These are phyloP conservation scores for Pseudanteris insignis DNA, from an alignment of 2,888 invertebrate genomes.

Conservation along the genomic window DNA sequence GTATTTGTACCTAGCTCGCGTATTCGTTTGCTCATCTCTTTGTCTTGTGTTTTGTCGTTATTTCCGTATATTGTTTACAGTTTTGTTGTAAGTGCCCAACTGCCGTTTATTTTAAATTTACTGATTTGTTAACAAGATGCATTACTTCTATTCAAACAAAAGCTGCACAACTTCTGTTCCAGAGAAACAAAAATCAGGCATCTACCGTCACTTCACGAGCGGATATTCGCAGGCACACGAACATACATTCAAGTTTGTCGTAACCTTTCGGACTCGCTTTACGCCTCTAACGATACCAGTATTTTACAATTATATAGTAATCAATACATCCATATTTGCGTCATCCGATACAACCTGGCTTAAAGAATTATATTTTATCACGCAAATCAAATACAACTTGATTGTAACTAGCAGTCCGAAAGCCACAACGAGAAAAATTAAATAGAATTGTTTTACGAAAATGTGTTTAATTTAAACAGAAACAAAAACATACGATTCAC, in stretches of 20 bases:
- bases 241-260: slow-evolving; percentile 28
- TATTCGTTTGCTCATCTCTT: slow-evolving; percentile 3
- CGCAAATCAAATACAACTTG: not conserved
- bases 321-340: not conserved
- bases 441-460: slow-evolving; percentile 7
- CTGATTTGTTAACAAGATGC: not conserved
- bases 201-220: slow-evolving; percentile 35
- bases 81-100: slow-evolving; percentile 5
- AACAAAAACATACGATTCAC: slow-evolving; percentile 15
- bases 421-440: slow-evolving; percentile 12
- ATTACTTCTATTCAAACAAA: slow-evolving; percentile 8
- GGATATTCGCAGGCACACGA: slow-evolving; percentile 36
- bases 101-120: slow-evolving; percentile 10
- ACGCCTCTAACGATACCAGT: slow-evolving; percentile 1
- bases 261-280: slow-evolving; percentile 33
- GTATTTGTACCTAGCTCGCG: slow-evolving; percentile 35
- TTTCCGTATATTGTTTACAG: not conserved
- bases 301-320: slow-evolving; percentile 18
- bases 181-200: slow-evolving; percentile 30
- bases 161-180: slow-evolving; percentile 25
- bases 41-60: not conserved
- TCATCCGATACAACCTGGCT: not conserved
- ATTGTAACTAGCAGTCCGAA: slow-evolving; percentile 7
- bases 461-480: slow-evolving; percentile 9
- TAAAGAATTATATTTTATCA: not conserved